phyloP scores from a whole-genome alignment of 2,888 invertebrate genomes.

The Acanthoscelides obtectus region DNA sequence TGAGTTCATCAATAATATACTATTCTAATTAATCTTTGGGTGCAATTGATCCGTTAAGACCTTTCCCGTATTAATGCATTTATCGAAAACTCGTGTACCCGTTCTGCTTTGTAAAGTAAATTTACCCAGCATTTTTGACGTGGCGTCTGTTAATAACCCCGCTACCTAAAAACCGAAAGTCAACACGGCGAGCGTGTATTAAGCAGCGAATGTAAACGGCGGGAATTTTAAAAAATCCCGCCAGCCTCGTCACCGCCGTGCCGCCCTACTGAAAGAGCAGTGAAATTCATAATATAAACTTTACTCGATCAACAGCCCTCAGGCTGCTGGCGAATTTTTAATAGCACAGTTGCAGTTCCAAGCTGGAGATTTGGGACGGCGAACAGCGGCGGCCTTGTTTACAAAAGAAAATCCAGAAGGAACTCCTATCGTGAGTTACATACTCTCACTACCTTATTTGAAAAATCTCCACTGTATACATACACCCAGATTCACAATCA shows the following conservation, averaged over 20 bases:
- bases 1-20: not conserved
- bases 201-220: conserved; percentile 36
- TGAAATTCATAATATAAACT: conserved; percentile 46
- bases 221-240: conserved; percentile 42
- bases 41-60: not conserved
- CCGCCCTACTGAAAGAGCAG: conserved; percentile 40
- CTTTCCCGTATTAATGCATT: not conserved
- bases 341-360: conserved; percentile 33
- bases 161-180: conserved; percentile 37
- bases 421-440: too few species aligned
- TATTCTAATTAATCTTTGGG: not conserved
- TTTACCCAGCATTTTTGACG: not conserved
- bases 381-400: not conserved
- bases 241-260: conserved; percentile 34
- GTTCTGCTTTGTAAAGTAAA: not conserved
- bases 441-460: too few species aligned
- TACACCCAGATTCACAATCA: too few species aligned
- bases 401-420: too few species aligned
- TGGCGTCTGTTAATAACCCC: not conserved
- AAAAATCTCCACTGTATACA: too few species aligned
- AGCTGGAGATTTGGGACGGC: conserved; percentile 20
- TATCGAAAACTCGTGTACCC: not conserved
- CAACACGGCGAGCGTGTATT: conserved; percentile 33
- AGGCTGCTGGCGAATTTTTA: conserved; percentile 37
- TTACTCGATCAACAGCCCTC: conserved; percentile 43